Conservation (phyloP, 1,140 invertebrate species). For the Zaprionus capensis region DNA sequence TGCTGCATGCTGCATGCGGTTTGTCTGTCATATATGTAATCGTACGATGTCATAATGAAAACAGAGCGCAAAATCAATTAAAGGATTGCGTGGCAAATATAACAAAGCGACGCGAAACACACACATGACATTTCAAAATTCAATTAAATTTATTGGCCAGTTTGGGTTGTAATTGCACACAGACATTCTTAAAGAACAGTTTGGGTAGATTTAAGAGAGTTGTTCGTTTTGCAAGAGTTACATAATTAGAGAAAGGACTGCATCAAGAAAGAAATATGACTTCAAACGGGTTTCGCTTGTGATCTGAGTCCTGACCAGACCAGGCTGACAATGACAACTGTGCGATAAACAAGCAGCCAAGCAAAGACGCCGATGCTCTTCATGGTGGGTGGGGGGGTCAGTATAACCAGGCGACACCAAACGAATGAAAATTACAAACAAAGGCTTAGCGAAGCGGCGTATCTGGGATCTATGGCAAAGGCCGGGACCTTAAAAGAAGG, state of each 20-base stretch:
- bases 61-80: slow-evolving; percentile 40
- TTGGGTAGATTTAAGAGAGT: not conserved
- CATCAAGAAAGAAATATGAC: not conserved
- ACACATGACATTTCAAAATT: not conserved
- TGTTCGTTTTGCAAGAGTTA: not conserved
- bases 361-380: not conserved
- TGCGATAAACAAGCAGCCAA: slow-evolving; percentile 24
- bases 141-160: not conserved
- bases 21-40: not conserved
- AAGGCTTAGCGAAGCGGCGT: slow-evolving; percentile 1
- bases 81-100: slow-evolving; percentile 13
- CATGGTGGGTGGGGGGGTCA: not conserved
- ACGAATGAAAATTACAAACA: slow-evolving; percentile 4
- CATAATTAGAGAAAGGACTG: not conserved
- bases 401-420: not conserved
- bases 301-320: not conserved
- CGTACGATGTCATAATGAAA: slow-evolving; percentile 16
- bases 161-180: not conserved
- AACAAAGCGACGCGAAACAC: slow-evolving; percentile 8
- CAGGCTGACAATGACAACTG: slow-evolving; percentile 24
- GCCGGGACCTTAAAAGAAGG: slow-evolving; percentile 29
- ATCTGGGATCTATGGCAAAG: slow-evolving; percentile 42
- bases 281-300: not conserved
- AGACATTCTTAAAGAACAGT: not conserved
- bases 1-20: slow-evolving; percentile 31